Conservation (phyloP, 2,888 invertebrate species). For the Melanostoma scalare region DNA sequence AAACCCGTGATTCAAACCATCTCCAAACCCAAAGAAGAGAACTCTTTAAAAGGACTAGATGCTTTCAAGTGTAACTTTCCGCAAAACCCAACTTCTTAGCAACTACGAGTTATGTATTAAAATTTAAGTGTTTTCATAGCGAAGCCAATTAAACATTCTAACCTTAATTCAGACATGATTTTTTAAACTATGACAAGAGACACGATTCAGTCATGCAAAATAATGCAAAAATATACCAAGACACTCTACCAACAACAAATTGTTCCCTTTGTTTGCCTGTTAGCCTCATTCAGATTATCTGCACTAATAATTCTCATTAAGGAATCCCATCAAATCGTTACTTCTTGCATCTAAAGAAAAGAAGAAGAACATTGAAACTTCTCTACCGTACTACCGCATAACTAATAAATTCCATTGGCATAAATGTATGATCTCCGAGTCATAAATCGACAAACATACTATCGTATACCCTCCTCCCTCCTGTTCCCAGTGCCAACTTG, state of each 20-base stretch:
- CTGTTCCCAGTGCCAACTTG: too few species aligned
- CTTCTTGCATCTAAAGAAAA: not conserved
- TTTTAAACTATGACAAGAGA: too few species aligned
- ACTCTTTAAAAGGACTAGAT: too few species aligned
- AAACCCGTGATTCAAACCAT: too few species aligned
- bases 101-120: too few species aligned
- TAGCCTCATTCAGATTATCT: conserved; percentile 3
- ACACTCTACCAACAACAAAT: not conserved
- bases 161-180: too few species aligned
- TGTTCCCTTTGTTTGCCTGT: not conserved
- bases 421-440: conserved; percentile 53
- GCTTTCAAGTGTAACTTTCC: too few species aligned
- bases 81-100: too few species aligned
- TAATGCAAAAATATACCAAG: not conserved
- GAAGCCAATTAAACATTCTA: too few species aligned
- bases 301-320: conserved; percentile 27
- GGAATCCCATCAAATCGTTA: conserved; percentile 24
- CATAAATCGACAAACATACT: conserved; percentile 59
- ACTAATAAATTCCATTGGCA: conserved; percentile 59
- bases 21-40: too few species aligned
- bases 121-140: too few species aligned
- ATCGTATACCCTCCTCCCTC: not conserved
- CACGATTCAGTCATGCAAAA: not conserved
- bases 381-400: conserved; percentile 50
- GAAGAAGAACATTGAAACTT: conserved; percentile 23